phyloP scores from a whole-genome alignment of 2,888 invertebrate genomes.

The Oxyteleia sp. region DNA sequence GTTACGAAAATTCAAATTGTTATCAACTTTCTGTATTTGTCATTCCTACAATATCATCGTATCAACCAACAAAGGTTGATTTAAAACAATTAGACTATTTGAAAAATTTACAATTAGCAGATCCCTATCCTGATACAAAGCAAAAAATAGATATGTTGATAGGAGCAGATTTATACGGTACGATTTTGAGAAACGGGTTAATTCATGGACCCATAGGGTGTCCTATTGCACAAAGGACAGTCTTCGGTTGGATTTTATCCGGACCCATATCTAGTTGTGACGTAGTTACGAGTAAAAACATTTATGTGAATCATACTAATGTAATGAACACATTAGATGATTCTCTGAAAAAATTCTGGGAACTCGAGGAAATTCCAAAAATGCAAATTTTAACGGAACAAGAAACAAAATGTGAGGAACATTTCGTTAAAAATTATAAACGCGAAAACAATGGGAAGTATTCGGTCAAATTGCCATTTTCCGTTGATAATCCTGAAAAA shows the following conservation, averaged over 20 bases:
- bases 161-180: not conserved
- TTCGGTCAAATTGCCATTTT: not conserved
- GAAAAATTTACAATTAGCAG: no score
- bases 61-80: no score
- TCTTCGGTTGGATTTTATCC: conserved; percentile 6
- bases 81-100: no score
- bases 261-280: no score
- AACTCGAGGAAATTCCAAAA: not conserved
- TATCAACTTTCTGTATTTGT: no score
- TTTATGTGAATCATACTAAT: not conserved
- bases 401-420: not conserved
- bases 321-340: not conserved
- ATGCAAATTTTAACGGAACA: not conserved
- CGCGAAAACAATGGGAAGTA: not conserved
- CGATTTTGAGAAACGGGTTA: not conserved
- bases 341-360: not conserved
- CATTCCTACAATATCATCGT: no score
- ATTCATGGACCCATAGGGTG: not conserved
- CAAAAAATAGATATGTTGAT: not conserved
- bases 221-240: not conserved
- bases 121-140: not conserved
- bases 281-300: not conserved
- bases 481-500: not conserved
- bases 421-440: not conserved
- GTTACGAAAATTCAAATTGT: no score